These are phyloP conservation scores for Pelusios castaneus DNA, from an alignment of 2,113 vertebrate genomes.

Conservation along the genomic window DNA sequence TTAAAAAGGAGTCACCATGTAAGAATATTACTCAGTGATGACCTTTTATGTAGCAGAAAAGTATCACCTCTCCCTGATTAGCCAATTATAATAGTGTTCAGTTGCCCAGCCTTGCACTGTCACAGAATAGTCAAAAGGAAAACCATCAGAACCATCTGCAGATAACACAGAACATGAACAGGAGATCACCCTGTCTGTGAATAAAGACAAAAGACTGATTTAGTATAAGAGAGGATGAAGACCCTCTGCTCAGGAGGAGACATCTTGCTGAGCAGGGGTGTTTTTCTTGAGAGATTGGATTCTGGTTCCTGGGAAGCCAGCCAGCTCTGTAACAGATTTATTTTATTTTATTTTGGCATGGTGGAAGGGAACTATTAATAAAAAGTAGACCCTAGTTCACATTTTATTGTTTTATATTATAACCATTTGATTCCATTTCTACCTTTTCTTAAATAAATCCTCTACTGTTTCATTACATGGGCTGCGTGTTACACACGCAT, in stretches of 20 bases:
- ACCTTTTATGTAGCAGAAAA: background rate
- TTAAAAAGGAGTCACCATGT: background rate
- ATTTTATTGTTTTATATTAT: background rate
- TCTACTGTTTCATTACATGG: background rate
- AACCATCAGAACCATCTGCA: background rate
- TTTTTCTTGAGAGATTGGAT: background rate
- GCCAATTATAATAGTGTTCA: background rate
- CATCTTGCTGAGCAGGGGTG: background rate
- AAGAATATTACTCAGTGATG: background rate
- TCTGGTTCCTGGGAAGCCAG: background rate
- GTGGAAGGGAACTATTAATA: background rate
- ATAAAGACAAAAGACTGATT: background rate
- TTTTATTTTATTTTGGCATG: no score
- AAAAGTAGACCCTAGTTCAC: background rate
- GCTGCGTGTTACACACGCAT: background rate
- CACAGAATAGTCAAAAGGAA: background rate
- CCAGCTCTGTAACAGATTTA: background rate
- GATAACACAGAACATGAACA: background rate
- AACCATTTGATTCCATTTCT: background rate
- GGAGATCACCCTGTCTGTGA: background rate
- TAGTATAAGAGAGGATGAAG: background rate
- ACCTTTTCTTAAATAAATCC: background rate
- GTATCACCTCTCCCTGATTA: background rate
- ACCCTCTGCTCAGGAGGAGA: background rate
- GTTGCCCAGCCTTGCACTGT: background rate